phyloP scores from a whole-genome alignment of 2,113 vertebrate species.

The Microtus richardsoni region DNA sequence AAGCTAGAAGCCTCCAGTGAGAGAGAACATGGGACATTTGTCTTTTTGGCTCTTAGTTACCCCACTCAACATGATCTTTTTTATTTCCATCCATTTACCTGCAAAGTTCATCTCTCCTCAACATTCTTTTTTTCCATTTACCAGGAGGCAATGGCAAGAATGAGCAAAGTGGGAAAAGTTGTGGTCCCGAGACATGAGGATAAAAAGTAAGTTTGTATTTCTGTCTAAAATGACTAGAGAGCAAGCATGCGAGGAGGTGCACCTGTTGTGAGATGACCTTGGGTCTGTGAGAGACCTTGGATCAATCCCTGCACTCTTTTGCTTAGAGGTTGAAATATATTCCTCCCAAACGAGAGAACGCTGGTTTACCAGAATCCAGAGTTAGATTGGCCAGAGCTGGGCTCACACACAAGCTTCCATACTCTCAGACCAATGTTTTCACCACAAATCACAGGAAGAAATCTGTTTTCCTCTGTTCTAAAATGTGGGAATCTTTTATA shows the following conservation, averaged over 20 bases:
- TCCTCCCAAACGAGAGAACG: background rate
- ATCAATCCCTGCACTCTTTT: background rate
- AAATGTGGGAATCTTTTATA: background rate
- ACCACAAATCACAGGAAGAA: background rate
- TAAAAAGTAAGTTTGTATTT: constrained; percentile 87
- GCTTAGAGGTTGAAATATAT: background rate
- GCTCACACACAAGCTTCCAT: background rate
- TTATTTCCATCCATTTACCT: background rate
- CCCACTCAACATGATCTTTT: background rate
- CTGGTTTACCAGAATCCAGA: background rate
- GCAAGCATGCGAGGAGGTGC: background rate
- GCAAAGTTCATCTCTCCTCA: constrained; percentile 23
- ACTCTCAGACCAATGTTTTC: background rate
- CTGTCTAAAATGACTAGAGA: background rate
- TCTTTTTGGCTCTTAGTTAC: background rate
- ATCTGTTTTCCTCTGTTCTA: background rate
- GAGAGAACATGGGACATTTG: background rate
- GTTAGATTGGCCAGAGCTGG: background rate
- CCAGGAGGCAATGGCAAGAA: constrained; percentile 96
- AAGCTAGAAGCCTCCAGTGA: background rate
- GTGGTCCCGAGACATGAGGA: constrained; percentile 89
- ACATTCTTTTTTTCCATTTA: constrained; percentile 78
- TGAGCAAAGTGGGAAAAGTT: constrained; percentile 93
- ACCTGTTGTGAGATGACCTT: background rate
- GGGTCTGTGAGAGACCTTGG: background rate